Evolutionary conservation across 2,113 vertebrate species (phyloP).

Genomic region (Artemisiospiza belli): DNA sequence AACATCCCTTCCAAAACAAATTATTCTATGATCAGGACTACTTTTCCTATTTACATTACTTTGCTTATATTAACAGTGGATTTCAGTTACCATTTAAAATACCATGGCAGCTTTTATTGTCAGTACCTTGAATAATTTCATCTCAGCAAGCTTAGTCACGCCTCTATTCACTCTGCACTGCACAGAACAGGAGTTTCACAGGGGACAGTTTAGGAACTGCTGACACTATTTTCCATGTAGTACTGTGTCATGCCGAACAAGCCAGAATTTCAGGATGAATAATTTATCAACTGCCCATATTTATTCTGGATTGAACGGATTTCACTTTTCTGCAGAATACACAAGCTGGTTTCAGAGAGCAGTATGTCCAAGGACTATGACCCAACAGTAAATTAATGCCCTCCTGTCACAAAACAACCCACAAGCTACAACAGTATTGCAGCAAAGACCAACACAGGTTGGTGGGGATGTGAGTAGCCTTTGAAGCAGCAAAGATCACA

Average conservation of each 20-base stretch:
- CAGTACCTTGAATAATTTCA: background rate
- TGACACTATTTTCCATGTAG: background rate
- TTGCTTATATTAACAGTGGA: background rate
- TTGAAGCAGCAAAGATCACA: background rate
- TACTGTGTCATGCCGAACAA: background rate
- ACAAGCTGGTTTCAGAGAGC: background rate
- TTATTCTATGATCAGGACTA: background rate
- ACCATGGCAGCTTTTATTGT: background rate
- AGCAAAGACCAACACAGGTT: background rate
- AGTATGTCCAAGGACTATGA: accelerated
- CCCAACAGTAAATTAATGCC: background rate
- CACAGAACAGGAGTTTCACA: background rate
- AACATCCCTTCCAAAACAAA: background rate
- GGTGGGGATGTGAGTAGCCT: background rate
- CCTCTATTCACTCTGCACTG: background rate
- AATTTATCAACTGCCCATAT: background rate
- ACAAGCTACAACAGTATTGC: accelerated
- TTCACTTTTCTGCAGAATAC: background rate
- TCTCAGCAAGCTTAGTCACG: background rate
- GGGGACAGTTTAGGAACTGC: background rate
- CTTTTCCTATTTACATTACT: background rate
- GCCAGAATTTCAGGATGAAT: background rate
- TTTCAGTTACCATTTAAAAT: background rate
- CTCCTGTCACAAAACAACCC: too few relatives aligned
- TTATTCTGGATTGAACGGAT: background rate